Conservation (phyloP, 2,888 invertebrate genomes). For the Cylloceria caligata region DNA sequence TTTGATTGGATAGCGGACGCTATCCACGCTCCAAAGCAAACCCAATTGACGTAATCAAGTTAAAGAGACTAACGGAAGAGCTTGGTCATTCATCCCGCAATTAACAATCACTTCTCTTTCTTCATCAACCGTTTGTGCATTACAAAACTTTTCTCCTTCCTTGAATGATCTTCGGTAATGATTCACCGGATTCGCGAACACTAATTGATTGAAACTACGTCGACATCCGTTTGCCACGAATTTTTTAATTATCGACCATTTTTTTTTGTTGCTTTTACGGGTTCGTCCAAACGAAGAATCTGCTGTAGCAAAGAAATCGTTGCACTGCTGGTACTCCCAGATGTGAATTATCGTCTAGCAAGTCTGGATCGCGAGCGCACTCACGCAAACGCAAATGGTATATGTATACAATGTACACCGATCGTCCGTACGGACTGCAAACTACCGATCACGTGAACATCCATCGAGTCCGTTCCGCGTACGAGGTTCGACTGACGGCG, state of each 20-base stretch:
- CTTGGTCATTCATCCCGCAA: neutral
- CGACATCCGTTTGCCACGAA: neutral
- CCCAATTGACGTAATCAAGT: constrained; percentile 76
- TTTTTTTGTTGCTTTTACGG: no score
- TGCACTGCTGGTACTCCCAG: constrained; percentile 32
- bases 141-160: no score
- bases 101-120: neutral
- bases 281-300: constrained; percentile 11
- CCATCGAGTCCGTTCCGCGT: constrained; percentile 70
- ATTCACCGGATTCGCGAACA: no score
- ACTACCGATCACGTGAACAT: constrained; percentile 63
- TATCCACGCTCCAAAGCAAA: constrained; percentile 60
- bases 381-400: constrained; percentile 13
- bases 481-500: constrained; percentile 78
- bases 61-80: constrained; percentile 63
- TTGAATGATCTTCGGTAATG: no score
- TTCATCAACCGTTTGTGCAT: no score
- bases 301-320: constrained; percentile 31
- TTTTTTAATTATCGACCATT: neutral
- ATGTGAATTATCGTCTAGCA: constrained; percentile 48
- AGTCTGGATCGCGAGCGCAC: constrained; percentile 32
- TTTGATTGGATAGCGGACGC: constrained; percentile 39
- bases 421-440: constrained; percentile 54
- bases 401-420: constrained; percentile 36
- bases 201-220: no score